Percentiles rank a stretch among this genome's conserved stretches.
These are phyloP conservation scores for Onychostruthus taczanowskii DNA, from an alignment of 2,113 vertebrate genomes.

Conservation along the genomic window DNA sequence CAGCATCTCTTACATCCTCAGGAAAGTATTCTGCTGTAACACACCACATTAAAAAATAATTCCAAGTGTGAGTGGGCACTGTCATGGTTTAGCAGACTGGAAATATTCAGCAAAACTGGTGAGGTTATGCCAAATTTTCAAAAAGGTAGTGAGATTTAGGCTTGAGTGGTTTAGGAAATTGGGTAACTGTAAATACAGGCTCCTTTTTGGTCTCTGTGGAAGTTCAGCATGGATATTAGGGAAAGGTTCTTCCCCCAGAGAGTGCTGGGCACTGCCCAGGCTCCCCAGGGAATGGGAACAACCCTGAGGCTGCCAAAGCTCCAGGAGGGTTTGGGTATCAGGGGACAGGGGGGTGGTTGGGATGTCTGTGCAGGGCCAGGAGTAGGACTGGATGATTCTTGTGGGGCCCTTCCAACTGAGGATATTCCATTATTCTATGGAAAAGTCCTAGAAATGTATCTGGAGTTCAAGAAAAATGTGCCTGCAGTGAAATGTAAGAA, in stretches of 20 bases:
- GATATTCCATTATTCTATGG: no score
- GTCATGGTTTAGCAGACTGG: neutral
- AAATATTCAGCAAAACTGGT: neutral
- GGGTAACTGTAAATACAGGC: fast-evolving
- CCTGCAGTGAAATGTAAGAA: neutral
- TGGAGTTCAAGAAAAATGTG: neutral
- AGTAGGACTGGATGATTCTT: neutral
- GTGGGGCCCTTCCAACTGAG: neutral
- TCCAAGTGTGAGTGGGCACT: neutral
- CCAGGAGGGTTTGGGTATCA: neutral
- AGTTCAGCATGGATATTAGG: neutral
- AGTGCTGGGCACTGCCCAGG: neutral
- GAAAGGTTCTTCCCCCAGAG: neutral
- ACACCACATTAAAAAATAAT: fast-evolving
- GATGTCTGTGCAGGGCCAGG: neutral
- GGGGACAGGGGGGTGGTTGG: neutral
- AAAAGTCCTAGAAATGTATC: neutral
- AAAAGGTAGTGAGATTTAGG: neutral
- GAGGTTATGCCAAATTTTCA: neutral
- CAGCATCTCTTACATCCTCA: no score
- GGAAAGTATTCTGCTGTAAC: neutral
- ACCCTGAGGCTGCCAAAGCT: neutral
- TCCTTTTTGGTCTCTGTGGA: neutral
- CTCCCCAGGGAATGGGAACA: neutral
- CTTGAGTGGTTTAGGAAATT: neutral